These are phyloP conservation scores for Pseudolycoriella hygida DNA, from an alignment of 2,888 invertebrate species.

Conservation along the genomic window DNA sequence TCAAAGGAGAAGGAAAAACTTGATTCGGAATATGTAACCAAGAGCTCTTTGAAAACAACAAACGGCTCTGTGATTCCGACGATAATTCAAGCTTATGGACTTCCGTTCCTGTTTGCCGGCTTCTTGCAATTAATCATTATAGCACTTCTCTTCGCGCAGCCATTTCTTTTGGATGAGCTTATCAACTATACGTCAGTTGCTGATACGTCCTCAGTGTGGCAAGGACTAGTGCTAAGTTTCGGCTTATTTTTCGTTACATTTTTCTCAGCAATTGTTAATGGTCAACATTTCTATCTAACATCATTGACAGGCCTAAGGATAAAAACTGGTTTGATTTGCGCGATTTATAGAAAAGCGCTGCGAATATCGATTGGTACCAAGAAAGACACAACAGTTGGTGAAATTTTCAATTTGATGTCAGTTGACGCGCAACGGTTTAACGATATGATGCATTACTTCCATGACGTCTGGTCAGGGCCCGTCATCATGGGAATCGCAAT, in stretches of 20 bases:
- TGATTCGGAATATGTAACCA: too few species aligned
- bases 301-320: slow-evolving; percentile 35
- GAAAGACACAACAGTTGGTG: slow-evolving; percentile 18
- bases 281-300: slow-evolving; percentile 34
- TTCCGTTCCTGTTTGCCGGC: not conserved
- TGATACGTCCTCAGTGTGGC: slow-evolving; percentile 24
- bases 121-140: not conserved
- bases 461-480: slow-evolving; percentile 20
- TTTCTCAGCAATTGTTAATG: slow-evolving; percentile 30
- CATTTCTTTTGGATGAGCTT: not conserved
- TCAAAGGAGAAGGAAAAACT: too few species aligned
- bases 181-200: not conserved
- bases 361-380: slow-evolving; percentile 14
- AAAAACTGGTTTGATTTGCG: slow-evolving; percentile 29
- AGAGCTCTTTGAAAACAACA: too few species aligned
- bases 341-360: slow-evolving; percentile 30
- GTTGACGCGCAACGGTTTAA: slow-evolving; percentile 18
- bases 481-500: slow-evolving; percentile 27
- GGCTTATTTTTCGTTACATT: slow-evolving; percentile 30
- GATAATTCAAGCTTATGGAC: slow-evolving; percentile 2
- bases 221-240: slow-evolving; percentile 32
- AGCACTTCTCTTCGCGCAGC: not conserved
- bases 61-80: slow-evolving; percentile 7
- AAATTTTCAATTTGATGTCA: slow-evolving; percentile 21
- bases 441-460: slow-evolving; percentile 15